Conservation (phyloP, 2,797 vertebrate genomes). For the Macrochelys suwanniensis region DNA sequence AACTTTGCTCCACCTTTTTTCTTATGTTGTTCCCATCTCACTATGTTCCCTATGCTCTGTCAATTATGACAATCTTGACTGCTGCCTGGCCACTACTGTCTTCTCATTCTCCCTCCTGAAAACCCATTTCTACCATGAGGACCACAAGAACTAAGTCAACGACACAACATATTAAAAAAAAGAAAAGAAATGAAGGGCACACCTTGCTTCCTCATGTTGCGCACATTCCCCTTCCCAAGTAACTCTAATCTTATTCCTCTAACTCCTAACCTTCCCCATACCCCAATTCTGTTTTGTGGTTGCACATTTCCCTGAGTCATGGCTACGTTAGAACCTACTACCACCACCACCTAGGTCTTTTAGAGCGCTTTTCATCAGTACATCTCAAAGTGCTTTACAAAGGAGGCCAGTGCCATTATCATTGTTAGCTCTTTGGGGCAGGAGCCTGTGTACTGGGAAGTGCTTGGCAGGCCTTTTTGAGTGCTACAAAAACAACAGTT, state of each 20-base stretch:
- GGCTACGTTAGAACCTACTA: neutral
- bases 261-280: neutral
- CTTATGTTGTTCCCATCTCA: neutral
- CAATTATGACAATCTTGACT: rapidly evolving
- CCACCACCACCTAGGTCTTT: too few relatives aligned
- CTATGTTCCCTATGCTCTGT: rapidly evolving
- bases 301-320: neutral
- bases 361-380: too few relatives aligned
- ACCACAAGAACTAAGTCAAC: neutral
- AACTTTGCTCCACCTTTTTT: neutral
- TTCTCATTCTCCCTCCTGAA: neutral
- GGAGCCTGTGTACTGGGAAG: neutral
- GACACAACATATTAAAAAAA: neutral
- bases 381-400: too few relatives aligned
- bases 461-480: rapidly evolving
- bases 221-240: neutral
- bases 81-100: neutral
- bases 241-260: neutral
- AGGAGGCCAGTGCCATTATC: too few relatives aligned
- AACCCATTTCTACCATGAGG: neutral
- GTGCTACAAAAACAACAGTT: neutral
- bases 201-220: neutral
- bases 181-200: neutral
- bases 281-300: rapidly evolving
- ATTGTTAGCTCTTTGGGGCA: neutral